Percentiles rank a stretch among this genome's conserved stretches.
These are phyloP conservation scores for Apodemia duryi DNA, from an alignment of 2,888 invertebrate genomes.

Conservation along the genomic window DNA sequence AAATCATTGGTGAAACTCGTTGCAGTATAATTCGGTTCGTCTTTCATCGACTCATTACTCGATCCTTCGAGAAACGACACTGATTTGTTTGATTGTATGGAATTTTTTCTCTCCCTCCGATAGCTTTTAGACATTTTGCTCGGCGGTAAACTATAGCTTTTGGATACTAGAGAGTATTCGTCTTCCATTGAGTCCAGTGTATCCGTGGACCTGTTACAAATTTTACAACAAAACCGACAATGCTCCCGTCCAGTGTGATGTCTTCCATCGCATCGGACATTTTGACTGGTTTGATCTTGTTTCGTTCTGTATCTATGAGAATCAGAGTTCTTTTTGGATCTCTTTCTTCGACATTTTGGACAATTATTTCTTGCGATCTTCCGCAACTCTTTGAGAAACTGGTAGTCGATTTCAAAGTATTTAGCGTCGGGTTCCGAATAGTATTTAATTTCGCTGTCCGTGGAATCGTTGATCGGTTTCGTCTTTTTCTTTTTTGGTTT, in stretches of 20 bases:
- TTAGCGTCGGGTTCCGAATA: conserved; percentile 73
- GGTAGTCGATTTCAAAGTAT: conserved; percentile 75
- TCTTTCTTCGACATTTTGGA: conserved; percentile 56
- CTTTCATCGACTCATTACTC: conserved; percentile 58
- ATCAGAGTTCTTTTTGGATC: conserved; percentile 36
- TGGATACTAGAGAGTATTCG: conserved; percentile 60
- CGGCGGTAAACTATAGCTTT: conserved; percentile 54
- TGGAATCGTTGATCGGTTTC: conserved; percentile 41
- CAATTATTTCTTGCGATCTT: conserved; percentile 66
- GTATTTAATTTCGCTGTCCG: conserved; percentile 55
- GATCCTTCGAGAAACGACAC: conserved; percentile 68
- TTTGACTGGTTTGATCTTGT: conserved; percentile 40
- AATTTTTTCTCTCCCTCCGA: conserved; percentile 56
- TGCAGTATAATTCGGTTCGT: conserved; percentile 72
- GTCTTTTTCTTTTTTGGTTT: conserved; percentile 33
- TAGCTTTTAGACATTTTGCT: conserved; percentile 42
- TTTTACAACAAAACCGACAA: conserved; percentile 59
- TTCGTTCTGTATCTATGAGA: conserved; percentile 35
- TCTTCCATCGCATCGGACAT: conserved; percentile 59
- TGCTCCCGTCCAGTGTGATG: conserved; percentile 63
- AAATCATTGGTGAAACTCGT: conserved; percentile 74
- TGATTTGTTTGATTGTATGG: conserved; percentile 70
- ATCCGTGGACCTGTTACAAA: conserved; percentile 62
- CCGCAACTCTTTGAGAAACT: conserved; percentile 67
- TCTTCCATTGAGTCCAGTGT: conserved; percentile 63